phyloP scores from a whole-genome alignment of 2,113 vertebrate genomes.

The Nothobranchius furzeri region DNA sequence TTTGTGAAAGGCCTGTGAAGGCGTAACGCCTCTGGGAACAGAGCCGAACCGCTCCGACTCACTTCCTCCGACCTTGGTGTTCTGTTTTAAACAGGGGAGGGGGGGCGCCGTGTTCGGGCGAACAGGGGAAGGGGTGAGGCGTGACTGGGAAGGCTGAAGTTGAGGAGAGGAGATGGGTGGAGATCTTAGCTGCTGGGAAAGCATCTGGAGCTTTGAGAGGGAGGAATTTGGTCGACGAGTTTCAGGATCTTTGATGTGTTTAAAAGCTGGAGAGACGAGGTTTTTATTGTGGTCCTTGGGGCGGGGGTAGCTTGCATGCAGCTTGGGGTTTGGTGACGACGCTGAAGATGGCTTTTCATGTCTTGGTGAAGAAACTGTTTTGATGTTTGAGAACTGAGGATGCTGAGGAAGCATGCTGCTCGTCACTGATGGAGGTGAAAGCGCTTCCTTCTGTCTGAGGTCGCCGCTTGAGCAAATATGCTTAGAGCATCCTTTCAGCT shows the following conservation, averaged over 20 bases:
- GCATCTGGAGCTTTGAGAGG: conserved; percentile 45
- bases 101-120: conserved; percentile 12
- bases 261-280: background rate
- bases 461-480: conserved; percentile 2
- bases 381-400: conserved; percentile 41
- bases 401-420: conserved; percentile 16
- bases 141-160: conserved; percentile 17
- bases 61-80: background rate
- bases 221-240: conserved; percentile 37
- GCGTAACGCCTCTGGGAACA: conserved; percentile 10
- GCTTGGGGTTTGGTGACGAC: conserved; percentile 7
- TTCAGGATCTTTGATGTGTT: conserved; percentile 9
- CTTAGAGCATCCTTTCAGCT: conserved; percentile 23
- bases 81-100: conserved; percentile 11
- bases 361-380: conserved; percentile 23
- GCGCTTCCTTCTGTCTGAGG: conserved; percentile 35
- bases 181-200: conserved; percentile 57
- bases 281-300: conserved; percentile 26
- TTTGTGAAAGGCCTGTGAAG: conserved; percentile 42
- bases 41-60: conserved; percentile 11
- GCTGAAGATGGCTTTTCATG: conserved; percentile 13
- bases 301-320: conserved; percentile 3
- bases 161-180: conserved; percentile 5
- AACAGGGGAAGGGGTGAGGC: background rate
- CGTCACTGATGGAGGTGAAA: conserved; percentile 41